A percentile compares a stretch with the other conserved stretches of the same genome.
Evolutionary conservation across 2,797 vertebrate genomes (phyloP).

Genomic region (Sebastolobus alascanus): DNA sequence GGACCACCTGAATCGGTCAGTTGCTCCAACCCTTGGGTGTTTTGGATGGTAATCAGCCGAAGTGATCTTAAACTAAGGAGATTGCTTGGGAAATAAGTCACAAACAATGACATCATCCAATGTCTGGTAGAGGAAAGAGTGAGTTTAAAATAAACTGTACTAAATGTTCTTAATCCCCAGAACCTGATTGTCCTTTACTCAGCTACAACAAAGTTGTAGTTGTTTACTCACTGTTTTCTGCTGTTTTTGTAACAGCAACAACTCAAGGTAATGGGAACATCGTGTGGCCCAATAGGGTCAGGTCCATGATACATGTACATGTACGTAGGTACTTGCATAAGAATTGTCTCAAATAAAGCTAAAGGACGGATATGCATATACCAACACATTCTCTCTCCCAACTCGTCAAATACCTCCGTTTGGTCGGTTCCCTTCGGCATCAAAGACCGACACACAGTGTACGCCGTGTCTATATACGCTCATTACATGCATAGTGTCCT

Average conservation of each 20-base stretch:
- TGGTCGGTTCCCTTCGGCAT: too few species aligned
- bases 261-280: background rate
- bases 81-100: constrained; percentile 30
- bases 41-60: constrained; percentile 32
- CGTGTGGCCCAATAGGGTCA: background rate
- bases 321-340: background rate
- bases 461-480: too few species aligned
- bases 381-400: too few species aligned
- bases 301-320: background rate
- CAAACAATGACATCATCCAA: constrained; percentile 42
- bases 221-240: constrained; percentile 27
- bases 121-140: constrained; percentile 1
- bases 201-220: background rate
- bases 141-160: constrained; percentile 4
- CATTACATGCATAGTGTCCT: too few species aligned
- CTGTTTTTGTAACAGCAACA: background rate
- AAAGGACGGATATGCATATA: background rate
- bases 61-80: constrained; percentile 35
- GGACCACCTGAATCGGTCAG: constrained; percentile 41
- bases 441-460: too few species aligned
- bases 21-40: constrained; percentile 25
- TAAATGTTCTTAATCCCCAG: constrained; percentile 13
- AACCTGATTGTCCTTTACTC: background rate
- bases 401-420: too few species aligned
- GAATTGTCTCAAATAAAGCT: background rate